Evolutionary conservation across 2,888 invertebrate genomes (phyloP), one percentile per base, ranked within the genome.

Genomic region (Sinohyriopsis cumingii): DNA sequence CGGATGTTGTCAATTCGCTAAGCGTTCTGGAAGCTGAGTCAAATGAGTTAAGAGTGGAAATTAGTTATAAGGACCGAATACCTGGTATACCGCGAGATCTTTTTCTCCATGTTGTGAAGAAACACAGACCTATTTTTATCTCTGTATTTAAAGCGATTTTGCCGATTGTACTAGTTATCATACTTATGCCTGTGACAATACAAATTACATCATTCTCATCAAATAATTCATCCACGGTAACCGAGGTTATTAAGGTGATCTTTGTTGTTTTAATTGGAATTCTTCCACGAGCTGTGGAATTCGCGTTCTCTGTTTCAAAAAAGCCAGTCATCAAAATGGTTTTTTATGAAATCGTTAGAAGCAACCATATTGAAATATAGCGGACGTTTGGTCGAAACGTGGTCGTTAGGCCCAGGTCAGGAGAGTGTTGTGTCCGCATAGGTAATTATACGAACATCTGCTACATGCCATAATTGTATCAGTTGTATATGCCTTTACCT

Each of bases 191-290:
- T 1, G 7, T 65, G 1, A 63, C 68, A 5, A 61, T 67, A 12
- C 64, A 64, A 33, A 55, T 73, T 12, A 53, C 67, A 1, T 28
- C 25, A 6, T 28, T 28, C 28, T 19, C 53, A 45, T 63, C 67
- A 24, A 53, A 59, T 19, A 64, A 60, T 15, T 22, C 65, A 22
- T 59, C 25, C 12, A 59, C 57, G 45, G 66, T 63, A 53, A 61
- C 71, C 3, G 74, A 75, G 22, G 68, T 75, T 15, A 75, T 75
- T 67, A 69, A 75, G 33, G 74, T 75, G 19, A 55, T 75, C 1
- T 75, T 75, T 56, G 67, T 75, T 24, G 55, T 75, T 19, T 66
- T 56, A 12, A 28, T 75, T 25, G 74, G 74, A 19, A 69, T 72
- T 4, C 22, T 75, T 22, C 75, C 75, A 22, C 56, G 62, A 59